Percentiles rank a stretch among this genome's conserved stretches.
Evolutionary conservation across 2,888 invertebrate genomes (phyloP).

Genomic region (Xanthostigma xanthostigma): DNA sequence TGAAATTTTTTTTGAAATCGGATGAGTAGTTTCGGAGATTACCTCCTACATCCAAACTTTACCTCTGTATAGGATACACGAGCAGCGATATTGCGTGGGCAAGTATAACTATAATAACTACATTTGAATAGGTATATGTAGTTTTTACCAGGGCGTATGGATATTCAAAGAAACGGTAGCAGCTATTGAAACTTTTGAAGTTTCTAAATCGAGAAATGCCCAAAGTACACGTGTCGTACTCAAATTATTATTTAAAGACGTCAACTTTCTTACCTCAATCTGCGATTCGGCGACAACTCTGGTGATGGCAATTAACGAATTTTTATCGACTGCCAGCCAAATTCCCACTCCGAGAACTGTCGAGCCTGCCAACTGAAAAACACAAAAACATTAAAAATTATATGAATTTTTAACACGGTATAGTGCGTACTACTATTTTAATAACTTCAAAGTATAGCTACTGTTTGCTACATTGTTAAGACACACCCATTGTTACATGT

Average conservation of each 20-base stretch:
- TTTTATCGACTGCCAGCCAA: constrained; percentile 53
- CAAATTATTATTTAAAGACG: constrained; percentile 6
- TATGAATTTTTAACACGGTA: too few relatives aligned
- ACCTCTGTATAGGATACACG: too few relatives aligned
- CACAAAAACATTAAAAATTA: constrained; percentile 6
- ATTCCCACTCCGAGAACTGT: constrained; percentile 48
- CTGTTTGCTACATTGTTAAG: too few relatives aligned
- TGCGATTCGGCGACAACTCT: constrained; percentile 40
- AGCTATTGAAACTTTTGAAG: too few relatives aligned
- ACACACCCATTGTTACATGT: too few relatives aligned
- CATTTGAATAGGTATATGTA: too few relatives aligned
- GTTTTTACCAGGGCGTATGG: constrained; percentile 2
- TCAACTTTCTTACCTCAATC: constrained; percentile 33
- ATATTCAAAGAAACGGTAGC: constrained; percentile 7
- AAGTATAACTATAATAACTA: neutral
- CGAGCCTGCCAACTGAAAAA: constrained; percentile 39
- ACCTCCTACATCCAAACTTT: too few relatives aligned
- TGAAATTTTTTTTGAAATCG: too few relatives aligned
- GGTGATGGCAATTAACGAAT: constrained; percentile 44
- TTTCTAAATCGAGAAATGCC: constrained; percentile 7
- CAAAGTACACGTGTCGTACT: neutral
- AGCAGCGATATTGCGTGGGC: too few relatives aligned
- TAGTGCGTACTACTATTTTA: too few relatives aligned
- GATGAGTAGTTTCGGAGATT: too few relatives aligned
- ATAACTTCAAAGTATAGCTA: too few relatives aligned